Evolutionary conservation across 2,797 vertebrate genomes (phyloP).

Genomic region (Lagocephalus sceleratus): DNA sequence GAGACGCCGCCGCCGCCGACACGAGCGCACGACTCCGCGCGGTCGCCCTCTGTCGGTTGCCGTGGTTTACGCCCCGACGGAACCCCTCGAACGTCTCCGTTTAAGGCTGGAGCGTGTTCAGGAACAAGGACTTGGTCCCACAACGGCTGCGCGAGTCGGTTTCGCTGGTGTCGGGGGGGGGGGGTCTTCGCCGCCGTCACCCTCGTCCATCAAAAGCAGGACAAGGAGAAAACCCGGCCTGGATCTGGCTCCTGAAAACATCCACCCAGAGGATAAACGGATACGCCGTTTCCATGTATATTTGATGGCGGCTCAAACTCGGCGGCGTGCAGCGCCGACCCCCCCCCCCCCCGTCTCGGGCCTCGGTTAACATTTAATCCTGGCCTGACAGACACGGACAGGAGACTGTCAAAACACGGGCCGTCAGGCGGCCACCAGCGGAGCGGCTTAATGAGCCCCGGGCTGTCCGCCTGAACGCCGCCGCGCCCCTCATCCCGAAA

Average conservation of each 20-base stretch:
- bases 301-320: slow-evolving; percentile 54
- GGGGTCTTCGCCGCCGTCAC: no score
- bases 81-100: no score
- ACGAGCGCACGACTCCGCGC: no score
- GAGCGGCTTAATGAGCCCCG: slow-evolving; percentile 61
- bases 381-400: slow-evolving; percentile 57
- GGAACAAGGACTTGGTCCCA: no score
- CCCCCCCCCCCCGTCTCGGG: slow-evolving; percentile 23
- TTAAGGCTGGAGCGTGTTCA: no score
- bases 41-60: no score
- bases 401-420: slow-evolving; percentile 55
- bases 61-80: no score
- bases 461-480: slow-evolving; percentile 57
- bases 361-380: slow-evolving; percentile 71
- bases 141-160: no score
- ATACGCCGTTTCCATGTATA: slow-evolving; percentile 52
- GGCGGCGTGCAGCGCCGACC: slow-evolving; percentile 22
- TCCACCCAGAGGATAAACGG: slow-evolving; percentile 37
- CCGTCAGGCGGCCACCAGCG: slow-evolving; percentile 56
- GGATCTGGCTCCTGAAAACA: neutral
- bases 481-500: slow-evolving; percentile 49
- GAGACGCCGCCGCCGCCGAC: no score
- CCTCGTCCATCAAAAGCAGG: slow-evolving; percentile 22
- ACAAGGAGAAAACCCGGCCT: neutral
- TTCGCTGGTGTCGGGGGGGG: no score